Conservation (phyloP, 2,888 invertebrate species). For the Hydrotaea diabolus region DNA sequence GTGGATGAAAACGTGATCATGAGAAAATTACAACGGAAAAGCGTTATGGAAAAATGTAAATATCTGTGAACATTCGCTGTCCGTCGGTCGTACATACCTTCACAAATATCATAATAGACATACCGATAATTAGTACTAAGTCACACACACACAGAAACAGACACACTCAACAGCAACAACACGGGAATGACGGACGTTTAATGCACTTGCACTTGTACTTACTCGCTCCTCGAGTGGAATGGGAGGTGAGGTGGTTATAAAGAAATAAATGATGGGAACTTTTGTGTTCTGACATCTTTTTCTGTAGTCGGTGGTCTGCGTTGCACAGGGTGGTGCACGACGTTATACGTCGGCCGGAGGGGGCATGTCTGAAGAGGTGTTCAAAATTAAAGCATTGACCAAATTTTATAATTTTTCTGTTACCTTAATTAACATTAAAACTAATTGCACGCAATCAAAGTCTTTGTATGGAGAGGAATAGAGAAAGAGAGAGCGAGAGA, state of each 20-base stretch:
- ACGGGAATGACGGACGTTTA: not conserved
- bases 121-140: slow-evolving; percentile 9
- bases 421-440: slow-evolving; percentile 31
- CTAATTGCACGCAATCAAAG: slow-evolving; percentile 37
- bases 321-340: not conserved
- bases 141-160: not conserved
- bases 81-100: not conserved
- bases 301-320: not conserved
- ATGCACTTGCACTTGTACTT: slow-evolving; percentile 7
- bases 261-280: slow-evolving; percentile 24
- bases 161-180: not conserved
- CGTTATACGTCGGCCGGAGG: not conserved
- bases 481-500: too few species aligned
- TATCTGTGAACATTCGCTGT: not conserved
- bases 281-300: not conserved
- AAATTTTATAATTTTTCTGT: slow-evolving; percentile 41
- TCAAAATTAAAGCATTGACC: slow-evolving; percentile 51
- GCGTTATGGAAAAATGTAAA: slow-evolving; percentile 40
- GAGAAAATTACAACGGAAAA: slow-evolving; percentile 48
- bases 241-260: not conserved
- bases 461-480: not conserved
- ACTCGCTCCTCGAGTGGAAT: not conserved
- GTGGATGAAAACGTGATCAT: slow-evolving; percentile 22
- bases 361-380: slow-evolving; percentile 2
- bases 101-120: not conserved